These are phyloP conservation scores for Paragorgia papillata DNA, from an alignment of 92 coral and sea anemone species.

Conservation along the genomic window DNA sequence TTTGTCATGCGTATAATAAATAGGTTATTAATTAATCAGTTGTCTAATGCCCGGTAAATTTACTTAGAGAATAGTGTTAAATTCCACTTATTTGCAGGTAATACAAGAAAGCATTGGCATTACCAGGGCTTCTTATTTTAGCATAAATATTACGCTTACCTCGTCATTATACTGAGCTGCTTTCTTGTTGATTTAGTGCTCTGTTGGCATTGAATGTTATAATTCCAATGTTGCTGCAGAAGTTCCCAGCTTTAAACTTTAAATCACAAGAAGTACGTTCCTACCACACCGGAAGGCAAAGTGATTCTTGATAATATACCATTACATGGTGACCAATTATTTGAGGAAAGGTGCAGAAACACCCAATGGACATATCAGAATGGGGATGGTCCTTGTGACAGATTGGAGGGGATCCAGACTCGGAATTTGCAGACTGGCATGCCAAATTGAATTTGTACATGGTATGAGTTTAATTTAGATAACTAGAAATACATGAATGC, in stretches of 20 bases:
- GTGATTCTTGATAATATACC: slow-evolving; percentile 39
- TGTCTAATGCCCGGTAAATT: no score
- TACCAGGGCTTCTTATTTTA: no score
- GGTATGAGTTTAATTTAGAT: no score
- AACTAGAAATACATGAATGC: no score
- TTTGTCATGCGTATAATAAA: no score
- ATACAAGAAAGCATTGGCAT: no score
- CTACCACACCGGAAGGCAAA: slow-evolving; percentile 8
- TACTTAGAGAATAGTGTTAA: no score
- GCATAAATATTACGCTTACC: no score
- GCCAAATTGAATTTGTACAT: no score
- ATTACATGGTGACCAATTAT: slow-evolving; percentile 60
- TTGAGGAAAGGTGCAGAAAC: slow-evolving; percentile 54
- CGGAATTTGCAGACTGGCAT: no score
- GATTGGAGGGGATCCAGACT: slow-evolving; percentile 41
- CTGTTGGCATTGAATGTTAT: slow-evolving; percentile 48
- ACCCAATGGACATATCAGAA: slow-evolving; percentile 50
- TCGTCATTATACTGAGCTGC: not conserved
- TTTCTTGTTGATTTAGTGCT: slow-evolving; percentile 43
- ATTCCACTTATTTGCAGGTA: no score
- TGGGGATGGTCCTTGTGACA: slow-evolving; percentile 32
- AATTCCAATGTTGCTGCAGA: slow-evolving; percentile 58
- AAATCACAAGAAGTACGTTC: slow-evolving; percentile 52
- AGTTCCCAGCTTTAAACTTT: slow-evolving; percentile 47
- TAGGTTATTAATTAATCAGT: no score